Evolutionary conservation across 2,797 vertebrate species (phyloP).

Genomic region (Rhinogobio ventralis): DNA sequence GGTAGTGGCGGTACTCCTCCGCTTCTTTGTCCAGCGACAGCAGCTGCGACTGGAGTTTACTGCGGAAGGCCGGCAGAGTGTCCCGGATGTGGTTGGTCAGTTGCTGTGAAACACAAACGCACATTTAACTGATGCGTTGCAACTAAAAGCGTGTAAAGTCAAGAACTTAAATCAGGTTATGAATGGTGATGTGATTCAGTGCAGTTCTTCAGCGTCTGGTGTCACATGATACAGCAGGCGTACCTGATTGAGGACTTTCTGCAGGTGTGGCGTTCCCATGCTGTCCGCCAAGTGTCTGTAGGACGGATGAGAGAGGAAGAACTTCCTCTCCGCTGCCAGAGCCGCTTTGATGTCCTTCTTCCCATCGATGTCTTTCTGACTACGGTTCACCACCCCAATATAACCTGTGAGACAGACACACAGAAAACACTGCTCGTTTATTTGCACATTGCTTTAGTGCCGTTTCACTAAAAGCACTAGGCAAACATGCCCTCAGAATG

Average conservation of each 20-base stretch:
- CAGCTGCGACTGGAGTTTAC: constrained; percentile 92
- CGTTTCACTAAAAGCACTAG: no score
- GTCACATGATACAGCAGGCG: background rate
- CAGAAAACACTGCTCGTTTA: no score
- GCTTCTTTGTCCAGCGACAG: constrained; percentile 94
- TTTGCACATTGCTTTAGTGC: background rate
- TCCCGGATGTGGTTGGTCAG: constrained; percentile 97
- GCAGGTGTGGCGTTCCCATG: constrained; percentile 88
- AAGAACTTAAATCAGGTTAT: background rate
- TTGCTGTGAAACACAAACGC: constrained; percentile 78
- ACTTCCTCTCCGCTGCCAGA: constrained; percentile 86
- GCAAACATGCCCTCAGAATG: no score
- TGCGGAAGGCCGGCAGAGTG: constrained; percentile 91
- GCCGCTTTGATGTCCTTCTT: constrained; percentile 89
- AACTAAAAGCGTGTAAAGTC: background rate
- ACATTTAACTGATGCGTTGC: background rate
- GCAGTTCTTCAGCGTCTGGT: background rate
- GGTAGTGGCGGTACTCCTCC: constrained; percentile 92
- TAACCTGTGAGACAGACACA: constrained; percentile 75
- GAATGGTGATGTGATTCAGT: background rate
- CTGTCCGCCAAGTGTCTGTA: constrained; percentile 87
- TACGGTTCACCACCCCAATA: constrained; percentile 89
- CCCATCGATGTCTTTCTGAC: constrained; percentile 92
- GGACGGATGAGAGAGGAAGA: constrained; percentile 83
- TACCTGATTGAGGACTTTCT: constrained; percentile 89